Percentiles rank a stretch among this genome's conserved stretches.
These are phyloP conservation scores for Fopius arisanus DNA, from an alignment of 1,140 invertebrate genomes.

Conservation along the genomic window DNA sequence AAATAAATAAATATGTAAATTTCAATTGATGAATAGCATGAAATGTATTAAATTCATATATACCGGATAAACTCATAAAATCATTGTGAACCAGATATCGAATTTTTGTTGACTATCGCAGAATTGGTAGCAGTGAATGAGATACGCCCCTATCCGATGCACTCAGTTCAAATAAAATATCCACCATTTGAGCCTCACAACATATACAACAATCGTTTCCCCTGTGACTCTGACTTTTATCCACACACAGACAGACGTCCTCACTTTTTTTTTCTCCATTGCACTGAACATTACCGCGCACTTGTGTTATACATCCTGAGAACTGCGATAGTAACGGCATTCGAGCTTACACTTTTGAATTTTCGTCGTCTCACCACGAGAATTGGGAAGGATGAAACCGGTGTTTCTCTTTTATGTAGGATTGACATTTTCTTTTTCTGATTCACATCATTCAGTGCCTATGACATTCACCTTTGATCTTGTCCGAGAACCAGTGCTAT, in stretches of 20 bases:
- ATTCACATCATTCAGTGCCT: no score
- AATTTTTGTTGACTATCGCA: background rate
- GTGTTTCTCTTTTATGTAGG: no score
- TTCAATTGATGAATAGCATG: background rate
- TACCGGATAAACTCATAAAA: background rate
- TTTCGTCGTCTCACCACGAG: no score
- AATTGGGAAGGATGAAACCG: no score
- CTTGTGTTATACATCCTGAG: background rate
- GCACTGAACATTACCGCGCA: background rate
- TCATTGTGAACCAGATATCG: background rate
- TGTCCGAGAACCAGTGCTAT: no score
- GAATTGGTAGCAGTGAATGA: background rate
- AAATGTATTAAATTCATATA: background rate
- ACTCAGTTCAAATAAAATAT: slow-evolving; percentile 2
- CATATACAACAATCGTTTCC: background rate
- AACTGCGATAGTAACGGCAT: background rate
- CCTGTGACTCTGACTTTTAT: background rate
- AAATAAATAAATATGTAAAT: background rate
- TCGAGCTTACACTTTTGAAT: background rate
- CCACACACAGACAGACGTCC: background rate
- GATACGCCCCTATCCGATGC: background rate
- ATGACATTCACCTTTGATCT: no score
- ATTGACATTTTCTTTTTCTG: no score
- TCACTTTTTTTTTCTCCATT: background rate
- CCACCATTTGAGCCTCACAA: background rate